Evolutionary conservation across 2,113 vertebrate genomes (phyloP).

Genomic region (Prolemur simus): DNA sequence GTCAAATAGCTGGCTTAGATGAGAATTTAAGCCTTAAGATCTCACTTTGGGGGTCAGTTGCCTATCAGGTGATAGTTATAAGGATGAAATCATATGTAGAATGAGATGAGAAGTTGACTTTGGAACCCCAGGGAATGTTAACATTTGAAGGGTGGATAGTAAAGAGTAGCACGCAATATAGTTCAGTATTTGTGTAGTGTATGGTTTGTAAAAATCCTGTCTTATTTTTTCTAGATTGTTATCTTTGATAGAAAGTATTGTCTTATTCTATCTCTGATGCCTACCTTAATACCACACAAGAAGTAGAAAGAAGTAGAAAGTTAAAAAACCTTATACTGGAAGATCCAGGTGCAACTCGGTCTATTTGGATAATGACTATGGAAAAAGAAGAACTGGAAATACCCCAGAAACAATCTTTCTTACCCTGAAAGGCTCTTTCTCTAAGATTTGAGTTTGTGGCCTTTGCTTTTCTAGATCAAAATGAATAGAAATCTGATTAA

Average conservation of each 20-base stretch:
- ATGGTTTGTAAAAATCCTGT: neutral
- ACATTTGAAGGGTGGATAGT: neutral
- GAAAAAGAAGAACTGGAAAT: neutral
- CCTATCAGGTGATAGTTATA: constrained; percentile 5
- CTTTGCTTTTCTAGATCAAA: constrained; percentile 58
- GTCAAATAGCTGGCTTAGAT: neutral
- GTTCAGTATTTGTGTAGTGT: neutral
- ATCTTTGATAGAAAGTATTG: neutral
- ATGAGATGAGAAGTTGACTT: constrained; percentile 16
- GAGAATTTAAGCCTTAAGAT: neutral
- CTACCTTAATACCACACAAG: neutral
- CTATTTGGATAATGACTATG: constrained; percentile 9
- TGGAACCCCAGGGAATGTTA: neutral
- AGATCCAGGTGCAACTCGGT: neutral
- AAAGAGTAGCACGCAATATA: neutral
- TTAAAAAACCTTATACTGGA: constrained; percentile 45
- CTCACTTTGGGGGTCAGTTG: neutral
- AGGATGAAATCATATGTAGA: neutral
- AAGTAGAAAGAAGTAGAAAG: constrained; percentile 33
- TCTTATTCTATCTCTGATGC: neutral
- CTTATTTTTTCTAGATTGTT: neutral
- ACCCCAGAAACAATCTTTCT: neutral
- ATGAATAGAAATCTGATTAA: constrained; percentile 9
- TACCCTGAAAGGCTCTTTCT: neutral
- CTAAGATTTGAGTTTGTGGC: neutral